Evolutionary conservation across 2,113 vertebrate genomes (phyloP).

Genomic region (Campylomormyrus numenius): DNA sequence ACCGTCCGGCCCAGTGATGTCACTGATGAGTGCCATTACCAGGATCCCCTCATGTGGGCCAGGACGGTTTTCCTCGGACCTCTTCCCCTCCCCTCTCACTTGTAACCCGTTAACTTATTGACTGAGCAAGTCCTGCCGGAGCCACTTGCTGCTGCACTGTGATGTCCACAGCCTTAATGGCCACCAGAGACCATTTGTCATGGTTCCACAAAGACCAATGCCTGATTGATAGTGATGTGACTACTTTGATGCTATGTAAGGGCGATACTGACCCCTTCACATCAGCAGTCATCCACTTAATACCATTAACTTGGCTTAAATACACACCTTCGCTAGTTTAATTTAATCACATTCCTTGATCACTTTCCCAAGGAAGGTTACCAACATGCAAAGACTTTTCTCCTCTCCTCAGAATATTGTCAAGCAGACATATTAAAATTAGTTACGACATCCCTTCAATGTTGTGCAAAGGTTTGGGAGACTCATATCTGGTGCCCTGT

Average conservation of each 20-base stretch:
- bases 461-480: neutral
- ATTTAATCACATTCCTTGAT: neutral
- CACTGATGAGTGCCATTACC: neutral
- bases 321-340: neutral
- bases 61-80: neutral
- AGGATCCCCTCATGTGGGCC: neutral
- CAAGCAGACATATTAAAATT: neutral
- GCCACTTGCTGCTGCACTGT: neutral
- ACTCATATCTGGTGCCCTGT: neutral
- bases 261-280: neutral
- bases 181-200: neutral
- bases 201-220: neutral
- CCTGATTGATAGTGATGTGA: neutral
- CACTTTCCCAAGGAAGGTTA: neutral
- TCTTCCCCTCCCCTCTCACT: neutral
- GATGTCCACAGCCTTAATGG: neutral
- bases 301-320: neutral
- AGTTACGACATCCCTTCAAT: neutral
- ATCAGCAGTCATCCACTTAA: conserved; percentile 5
- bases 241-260: neutral
- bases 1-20: neutral
- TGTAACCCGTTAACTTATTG: neutral
- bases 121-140: neutral
- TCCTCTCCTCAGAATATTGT: neutral
- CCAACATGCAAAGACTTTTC: neutral